Percentiles rank a stretch among this genome's conserved stretches.
Conservation (phyloP, 2,888 invertebrate genomes). For the Achlya flavicornis region DNA sequence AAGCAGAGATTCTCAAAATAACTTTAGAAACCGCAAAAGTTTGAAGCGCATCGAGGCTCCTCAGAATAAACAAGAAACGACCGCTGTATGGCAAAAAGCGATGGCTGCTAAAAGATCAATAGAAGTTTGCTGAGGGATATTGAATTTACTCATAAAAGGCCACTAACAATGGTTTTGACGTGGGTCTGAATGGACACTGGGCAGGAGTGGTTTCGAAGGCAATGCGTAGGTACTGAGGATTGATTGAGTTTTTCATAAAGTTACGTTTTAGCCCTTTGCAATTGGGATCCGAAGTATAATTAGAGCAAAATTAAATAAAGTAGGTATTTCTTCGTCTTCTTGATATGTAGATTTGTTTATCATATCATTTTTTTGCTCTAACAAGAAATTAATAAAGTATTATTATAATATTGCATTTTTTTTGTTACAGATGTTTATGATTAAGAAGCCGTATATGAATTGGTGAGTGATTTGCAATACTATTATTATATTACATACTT, state of each 20-base stretch:
- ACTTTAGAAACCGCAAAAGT: conserved; percentile 10
- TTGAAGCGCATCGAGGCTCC: conserved; percentile 15
- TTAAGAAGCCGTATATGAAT: conserved; percentile 29
- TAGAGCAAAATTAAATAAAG: conserved; percentile 24
- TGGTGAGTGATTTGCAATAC: conserved; percentile 29
- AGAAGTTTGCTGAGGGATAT: conserved; percentile 54
- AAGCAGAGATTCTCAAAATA: neutral
- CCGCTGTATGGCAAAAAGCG: conserved; percentile 41
- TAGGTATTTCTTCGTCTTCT: neutral
- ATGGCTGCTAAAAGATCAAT: conserved; percentile 51
- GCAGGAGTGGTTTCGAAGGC: conserved; percentile 31
- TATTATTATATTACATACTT: neutral
- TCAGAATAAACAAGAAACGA: conserved; percentile 28
- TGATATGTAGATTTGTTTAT: neutral
- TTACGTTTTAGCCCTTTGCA: conserved; percentile 27
- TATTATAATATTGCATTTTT: conserved; percentile 19
- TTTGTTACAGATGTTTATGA: conserved; percentile 32
- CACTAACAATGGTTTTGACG: conserved; percentile 63
- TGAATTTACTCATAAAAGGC: conserved; percentile 59
- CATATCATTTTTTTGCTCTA: neutral
- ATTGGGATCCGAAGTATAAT: conserved; percentile 45
- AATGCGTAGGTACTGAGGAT: conserved; percentile 22
- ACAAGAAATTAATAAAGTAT: conserved; percentile 13
- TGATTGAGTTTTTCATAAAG: conserved; percentile 56
- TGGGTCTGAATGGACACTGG: conserved; percentile 45